Conservation (phyloP, 2,797 vertebrate genomes). For the Triplophysa bombifrons region DNA sequence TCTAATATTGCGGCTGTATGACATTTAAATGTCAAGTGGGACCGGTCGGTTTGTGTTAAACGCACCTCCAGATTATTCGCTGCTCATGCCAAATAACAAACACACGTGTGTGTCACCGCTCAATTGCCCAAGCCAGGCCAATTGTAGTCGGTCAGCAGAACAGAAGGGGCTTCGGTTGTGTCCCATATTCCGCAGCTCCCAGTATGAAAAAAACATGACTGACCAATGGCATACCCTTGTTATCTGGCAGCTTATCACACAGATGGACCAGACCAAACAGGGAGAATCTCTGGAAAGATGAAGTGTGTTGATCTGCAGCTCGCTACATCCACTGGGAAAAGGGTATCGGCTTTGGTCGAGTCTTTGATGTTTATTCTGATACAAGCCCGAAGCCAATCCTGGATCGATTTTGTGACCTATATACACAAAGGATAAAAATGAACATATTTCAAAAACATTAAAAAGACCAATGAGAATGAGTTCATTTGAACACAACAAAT, state of each 20-base stretch:
- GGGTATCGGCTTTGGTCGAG: conserved; percentile 32
- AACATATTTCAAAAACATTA: neutral
- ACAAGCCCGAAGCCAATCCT: neutral
- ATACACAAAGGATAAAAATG: neutral
- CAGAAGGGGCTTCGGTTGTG: conserved; percentile 36
- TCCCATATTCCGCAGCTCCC: conserved; percentile 55
- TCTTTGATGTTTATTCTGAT: conserved; percentile 3
- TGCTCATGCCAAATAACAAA: conserved; percentile 37
- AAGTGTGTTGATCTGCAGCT: conserved; percentile 68
- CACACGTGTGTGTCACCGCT: conserved; percentile 16
- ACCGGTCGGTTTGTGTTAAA: conserved; percentile 66
- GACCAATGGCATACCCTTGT: conserved; percentile 68
- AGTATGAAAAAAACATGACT: conserved; percentile 65
- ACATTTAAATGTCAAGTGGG: conserved; percentile 77
- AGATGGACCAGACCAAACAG: conserved; percentile 76
- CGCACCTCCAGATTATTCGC: conserved; percentile 63
- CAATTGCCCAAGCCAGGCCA: conserved; percentile 9
- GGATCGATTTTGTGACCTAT: conserved; percentile 7
- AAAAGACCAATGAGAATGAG: neutral
- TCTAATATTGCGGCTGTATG: conserved; percentile 69
- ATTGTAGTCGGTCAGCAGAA: conserved; percentile 19
- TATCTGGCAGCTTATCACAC: conserved; percentile 82
- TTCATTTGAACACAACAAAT: neutral
- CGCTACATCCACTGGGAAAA: conserved; percentile 29
- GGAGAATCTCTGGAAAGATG: conserved; percentile 78